Conservation (phyloP, 1,140 invertebrate species). For the Drosophila trapezifrons region DNA sequence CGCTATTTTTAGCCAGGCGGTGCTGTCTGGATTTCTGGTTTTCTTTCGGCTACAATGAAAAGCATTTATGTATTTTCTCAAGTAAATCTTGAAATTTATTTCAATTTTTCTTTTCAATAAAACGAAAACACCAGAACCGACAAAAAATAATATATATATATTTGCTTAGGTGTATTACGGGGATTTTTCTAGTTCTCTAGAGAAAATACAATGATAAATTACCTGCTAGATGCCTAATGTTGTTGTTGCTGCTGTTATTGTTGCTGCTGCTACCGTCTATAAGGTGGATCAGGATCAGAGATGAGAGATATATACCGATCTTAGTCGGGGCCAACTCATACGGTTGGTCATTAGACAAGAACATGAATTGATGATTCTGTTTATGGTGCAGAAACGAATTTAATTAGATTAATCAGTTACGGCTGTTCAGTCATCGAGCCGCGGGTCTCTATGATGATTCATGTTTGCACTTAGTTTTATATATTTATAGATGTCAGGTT, state of each 20-base stretch:
- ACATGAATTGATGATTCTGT: conserved; percentile 75
- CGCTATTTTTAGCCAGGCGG: conserved; percentile 62
- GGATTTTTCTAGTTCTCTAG: conserved; percentile 48
- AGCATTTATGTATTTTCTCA: conserved; percentile 64
- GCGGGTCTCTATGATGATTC: conserved; percentile 46
- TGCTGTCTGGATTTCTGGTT: conserved; percentile 62
- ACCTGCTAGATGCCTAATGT: conserved; percentile 49
- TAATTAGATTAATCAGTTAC: conserved; percentile 81
- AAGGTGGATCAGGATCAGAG: conserved; percentile 40
- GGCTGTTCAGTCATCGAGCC: conserved; percentile 66
- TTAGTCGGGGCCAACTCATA: conserved; percentile 26
- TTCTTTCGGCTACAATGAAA: conserved; percentile 66
- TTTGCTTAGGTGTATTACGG: conserved; percentile 46
- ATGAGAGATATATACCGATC: conserved; percentile 32
- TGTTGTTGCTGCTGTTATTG: conserved; percentile 15
- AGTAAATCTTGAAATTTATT: conserved; percentile 78
- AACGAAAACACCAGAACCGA: conserved; percentile 41
- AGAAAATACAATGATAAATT: conserved; percentile 74
- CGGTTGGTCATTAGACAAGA: conserved; percentile 53
- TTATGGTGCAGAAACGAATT: conserved; percentile 80
- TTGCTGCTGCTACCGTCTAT: conserved; percentile 34
- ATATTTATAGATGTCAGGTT: conserved; percentile 53
- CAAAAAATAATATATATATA: conserved; percentile 31
- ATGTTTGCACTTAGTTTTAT: conserved; percentile 24
- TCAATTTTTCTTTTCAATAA: conserved; percentile 68